phyloP scores from a whole-genome alignment of 2,113 vertebrate species.

The Geothlypis trichas region DNA sequence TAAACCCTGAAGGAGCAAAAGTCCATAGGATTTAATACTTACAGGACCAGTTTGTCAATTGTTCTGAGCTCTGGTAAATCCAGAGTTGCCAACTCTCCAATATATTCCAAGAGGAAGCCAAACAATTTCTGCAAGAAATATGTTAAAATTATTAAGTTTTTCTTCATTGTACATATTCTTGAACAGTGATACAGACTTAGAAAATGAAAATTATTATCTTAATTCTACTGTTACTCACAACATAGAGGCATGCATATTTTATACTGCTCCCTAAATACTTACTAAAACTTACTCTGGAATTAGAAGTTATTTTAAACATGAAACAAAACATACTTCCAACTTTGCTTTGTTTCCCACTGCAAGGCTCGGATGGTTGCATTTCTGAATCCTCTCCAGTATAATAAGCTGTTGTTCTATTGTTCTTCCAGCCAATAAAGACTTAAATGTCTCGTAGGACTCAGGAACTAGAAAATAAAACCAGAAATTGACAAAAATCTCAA shows the following conservation, averaged over 20 bases:
- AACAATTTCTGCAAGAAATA: slow-evolving; percentile 84
- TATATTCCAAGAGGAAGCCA: slow-evolving; percentile 89
- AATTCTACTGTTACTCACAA: background rate
- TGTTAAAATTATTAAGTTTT: background rate
- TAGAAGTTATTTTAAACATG: background rate
- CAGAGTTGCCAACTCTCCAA: slow-evolving; percentile 81
- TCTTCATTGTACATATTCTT: background rate
- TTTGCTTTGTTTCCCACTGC: slow-evolving; percentile 90
- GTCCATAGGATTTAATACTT: slow-evolving; percentile 64
- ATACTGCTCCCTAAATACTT: background rate
- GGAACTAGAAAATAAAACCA: slow-evolving; percentile 76
- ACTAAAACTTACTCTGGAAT: background rate
- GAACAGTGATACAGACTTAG: background rate
- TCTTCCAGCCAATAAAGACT: slow-evolving; percentile 77
- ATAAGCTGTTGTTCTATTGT: slow-evolving; percentile 80
- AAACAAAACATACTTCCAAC: slow-evolving; percentile 77
- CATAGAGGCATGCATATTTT: background rate
- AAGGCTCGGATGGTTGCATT: slow-evolving; percentile 91
- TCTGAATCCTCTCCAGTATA: slow-evolving; percentile 89
- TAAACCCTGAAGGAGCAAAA: background rate
- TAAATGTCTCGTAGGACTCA: slow-evolving; percentile 78
- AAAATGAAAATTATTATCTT: background rate
- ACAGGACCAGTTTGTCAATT: slow-evolving; percentile 85
- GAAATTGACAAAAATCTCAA: background rate
- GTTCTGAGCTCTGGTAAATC: slow-evolving; percentile 80